Evolutionary conservation across 2,888 invertebrate genomes (phyloP).

Genomic region (Drosophila borealis): DNA sequence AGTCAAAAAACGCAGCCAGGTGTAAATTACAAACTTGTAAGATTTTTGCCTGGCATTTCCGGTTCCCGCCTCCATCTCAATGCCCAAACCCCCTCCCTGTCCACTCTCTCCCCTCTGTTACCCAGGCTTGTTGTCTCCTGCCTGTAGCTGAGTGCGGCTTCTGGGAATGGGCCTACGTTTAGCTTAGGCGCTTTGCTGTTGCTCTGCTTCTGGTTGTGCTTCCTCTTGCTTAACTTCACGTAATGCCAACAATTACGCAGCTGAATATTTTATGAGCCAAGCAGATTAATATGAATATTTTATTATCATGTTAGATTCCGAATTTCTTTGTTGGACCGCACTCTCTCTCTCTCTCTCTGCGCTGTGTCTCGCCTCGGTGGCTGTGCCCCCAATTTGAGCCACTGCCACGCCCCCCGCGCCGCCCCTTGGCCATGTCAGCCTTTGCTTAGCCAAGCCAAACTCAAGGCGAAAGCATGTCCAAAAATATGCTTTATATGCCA

Average conservation of each 20-base stretch:
- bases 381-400: not conserved
- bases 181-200: too few species aligned
- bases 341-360: not conserved
- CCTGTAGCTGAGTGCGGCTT: not conserved
- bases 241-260: conserved; percentile 81
- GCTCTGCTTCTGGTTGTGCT: not conserved
- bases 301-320: conserved; percentile 81
- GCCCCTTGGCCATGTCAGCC: conserved; percentile 10
- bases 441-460: conserved; percentile 54
- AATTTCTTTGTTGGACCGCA: conserved; percentile 53
- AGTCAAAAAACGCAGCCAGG: conserved; percentile 66
- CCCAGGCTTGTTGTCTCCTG: not conserved
- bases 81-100: not conserved
- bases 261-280: conserved; percentile 80
- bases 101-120: not conserved
- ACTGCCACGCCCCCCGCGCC: conserved; percentile 6
- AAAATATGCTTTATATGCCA: conserved; percentile 76
- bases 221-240: conserved; percentile 33
- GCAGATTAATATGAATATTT: conserved; percentile 83
- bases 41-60: conserved; percentile 72
- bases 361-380: too few species aligned
- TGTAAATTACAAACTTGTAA: conserved; percentile 77
- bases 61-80: conserved; percentile 7
- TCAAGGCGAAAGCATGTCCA: conserved; percentile 63
- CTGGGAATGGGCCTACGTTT: not conserved